Percentiles rank a stretch among this genome's conserved stretches.
Evolutionary conservation across 1,140 invertebrate genomes (phyloP).

Genomic region (Lanistes nyassanus): DNA sequence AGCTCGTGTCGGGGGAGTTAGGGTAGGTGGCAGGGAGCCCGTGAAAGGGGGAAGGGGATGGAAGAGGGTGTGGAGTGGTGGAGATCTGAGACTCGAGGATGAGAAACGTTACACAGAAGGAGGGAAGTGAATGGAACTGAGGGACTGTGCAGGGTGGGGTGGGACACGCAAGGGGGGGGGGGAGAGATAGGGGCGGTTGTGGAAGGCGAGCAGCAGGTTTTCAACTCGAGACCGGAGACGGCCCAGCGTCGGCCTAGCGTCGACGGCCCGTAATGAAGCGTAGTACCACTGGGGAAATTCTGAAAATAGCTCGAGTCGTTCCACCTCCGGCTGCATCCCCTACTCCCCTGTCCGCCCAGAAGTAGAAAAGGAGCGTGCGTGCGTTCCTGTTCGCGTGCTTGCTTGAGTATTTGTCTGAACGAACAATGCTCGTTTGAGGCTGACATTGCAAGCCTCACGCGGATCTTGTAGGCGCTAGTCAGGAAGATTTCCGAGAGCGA

Average conservation of each 20-base stretch:
- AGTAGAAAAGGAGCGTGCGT: neutral
- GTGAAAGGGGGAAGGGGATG: neutral
- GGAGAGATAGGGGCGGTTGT: neutral
- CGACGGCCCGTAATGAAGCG: conserved; percentile 43
- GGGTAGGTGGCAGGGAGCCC: neutral
- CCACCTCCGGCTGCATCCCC: conserved; percentile 30
- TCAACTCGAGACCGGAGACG: conserved; percentile 10
- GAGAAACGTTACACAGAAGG: too few species aligned
- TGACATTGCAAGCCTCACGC: too few species aligned
- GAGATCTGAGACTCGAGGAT: too few species aligned
- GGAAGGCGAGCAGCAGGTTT: conserved; percentile 4
- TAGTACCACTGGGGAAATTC: conserved; percentile 41
- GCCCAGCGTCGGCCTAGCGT: conserved; percentile 5
- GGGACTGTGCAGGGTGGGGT: neutral
- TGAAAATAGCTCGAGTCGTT: conserved; percentile 29
- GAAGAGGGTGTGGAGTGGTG: neutral
- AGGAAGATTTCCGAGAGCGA: too few species aligned
- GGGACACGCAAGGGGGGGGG: neutral
- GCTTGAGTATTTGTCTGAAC: neutral
- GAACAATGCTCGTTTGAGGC: too few species aligned
- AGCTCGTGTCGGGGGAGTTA: too few species aligned
- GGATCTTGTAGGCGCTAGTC: too few species aligned
- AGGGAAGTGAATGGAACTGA: too few species aligned
- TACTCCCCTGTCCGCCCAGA: conserved; percentile 18
- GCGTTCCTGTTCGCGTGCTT: neutral